phyloP scores from a whole-genome alignment of 2,888 invertebrate species.

The Diachrysia chrysitis region DNA sequence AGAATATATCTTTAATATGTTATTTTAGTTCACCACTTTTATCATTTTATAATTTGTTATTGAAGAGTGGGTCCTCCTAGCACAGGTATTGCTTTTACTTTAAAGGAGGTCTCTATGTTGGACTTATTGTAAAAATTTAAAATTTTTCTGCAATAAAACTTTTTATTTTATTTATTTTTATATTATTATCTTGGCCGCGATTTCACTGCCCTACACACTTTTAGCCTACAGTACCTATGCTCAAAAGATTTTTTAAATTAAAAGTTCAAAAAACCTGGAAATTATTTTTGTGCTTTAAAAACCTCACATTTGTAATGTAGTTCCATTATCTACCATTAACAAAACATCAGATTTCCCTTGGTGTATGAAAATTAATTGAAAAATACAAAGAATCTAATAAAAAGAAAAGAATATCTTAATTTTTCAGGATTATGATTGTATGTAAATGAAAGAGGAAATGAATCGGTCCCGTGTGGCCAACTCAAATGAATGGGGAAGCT shows the following conservation, averaged over 20 bases:
- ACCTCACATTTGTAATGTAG: slow-evolving; percentile 1
- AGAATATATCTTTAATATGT: too few relatives aligned
- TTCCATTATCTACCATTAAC: not conserved
- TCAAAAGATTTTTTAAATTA: too few relatives aligned
- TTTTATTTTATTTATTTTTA: too few relatives aligned
- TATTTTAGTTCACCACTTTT: too few relatives aligned
- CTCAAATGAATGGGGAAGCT: slow-evolving; percentile 14
- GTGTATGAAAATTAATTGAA: slow-evolving; percentile 44
- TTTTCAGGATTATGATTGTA: slow-evolving; percentile 23
- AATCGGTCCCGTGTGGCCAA: slow-evolving; percentile 13
- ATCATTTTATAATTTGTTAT: too few relatives aligned
- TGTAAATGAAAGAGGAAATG: slow-evolving; percentile 13
- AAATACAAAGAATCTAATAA: slow-evolving; percentile 32
- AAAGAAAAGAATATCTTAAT: slow-evolving; percentile 27
- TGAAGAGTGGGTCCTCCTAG: too few relatives aligned
- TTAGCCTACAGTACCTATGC: not conserved
- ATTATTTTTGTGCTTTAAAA: not conserved
- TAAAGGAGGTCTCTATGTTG: too few relatives aligned
- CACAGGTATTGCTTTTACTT: too few relatives aligned
- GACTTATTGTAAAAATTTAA: too few relatives aligned
- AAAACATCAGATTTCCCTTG: not conserved
- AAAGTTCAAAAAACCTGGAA: too few relatives aligned
- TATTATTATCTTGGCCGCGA: not conserved
- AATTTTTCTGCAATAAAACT: too few relatives aligned
- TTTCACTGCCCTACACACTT: not conserved